Conservation (phyloP, 2,888 invertebrate genomes). For the Habroteleia sp. region DNA sequence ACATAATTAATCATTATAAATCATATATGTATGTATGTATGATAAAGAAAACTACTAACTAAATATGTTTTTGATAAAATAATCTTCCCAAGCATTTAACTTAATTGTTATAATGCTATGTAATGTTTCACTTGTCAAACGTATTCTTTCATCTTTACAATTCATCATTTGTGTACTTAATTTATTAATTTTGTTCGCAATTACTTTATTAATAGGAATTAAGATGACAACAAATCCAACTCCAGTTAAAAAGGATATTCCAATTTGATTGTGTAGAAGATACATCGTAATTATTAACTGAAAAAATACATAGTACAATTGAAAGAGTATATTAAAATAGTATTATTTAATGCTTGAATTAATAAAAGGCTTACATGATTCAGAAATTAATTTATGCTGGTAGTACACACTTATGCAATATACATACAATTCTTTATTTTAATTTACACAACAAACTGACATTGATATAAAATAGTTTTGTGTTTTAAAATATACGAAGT, state of each 20-base stretch:
- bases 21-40: too few species aligned
- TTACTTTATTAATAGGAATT: conserved; percentile 94
- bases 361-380: too few species aligned
- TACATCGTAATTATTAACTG: conserved; percentile 91
- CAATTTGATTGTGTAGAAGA: conserved; percentile 93
- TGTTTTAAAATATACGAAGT: too few species aligned
- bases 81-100: conserved; percentile 95
- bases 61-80: conserved; percentile 87
- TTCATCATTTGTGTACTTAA: conserved; percentile 94
- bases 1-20: conserved; percentile 10
- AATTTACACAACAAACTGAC: too few species aligned
- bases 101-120: conserved; percentile 95
- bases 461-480: too few species aligned
- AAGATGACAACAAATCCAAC: conserved; percentile 91
- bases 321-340: too few species aligned
- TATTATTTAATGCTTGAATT: too few species aligned
- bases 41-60: conserved; percentile 82
- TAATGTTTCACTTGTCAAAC: conserved; percentile 92
- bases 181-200: conserved; percentile 93
- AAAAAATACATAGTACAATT: conserved; percentile 8
- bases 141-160: conserved; percentile 94
- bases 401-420: too few species aligned
- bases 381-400: too few species aligned
- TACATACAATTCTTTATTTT: too few species aligned
- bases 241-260: conserved; percentile 94